Evolutionary conservation across 1,140 invertebrate genomes (phyloP), one percentile per base, ranked within the genome.

Genomic region (Asbolus verrucosus): DNA sequence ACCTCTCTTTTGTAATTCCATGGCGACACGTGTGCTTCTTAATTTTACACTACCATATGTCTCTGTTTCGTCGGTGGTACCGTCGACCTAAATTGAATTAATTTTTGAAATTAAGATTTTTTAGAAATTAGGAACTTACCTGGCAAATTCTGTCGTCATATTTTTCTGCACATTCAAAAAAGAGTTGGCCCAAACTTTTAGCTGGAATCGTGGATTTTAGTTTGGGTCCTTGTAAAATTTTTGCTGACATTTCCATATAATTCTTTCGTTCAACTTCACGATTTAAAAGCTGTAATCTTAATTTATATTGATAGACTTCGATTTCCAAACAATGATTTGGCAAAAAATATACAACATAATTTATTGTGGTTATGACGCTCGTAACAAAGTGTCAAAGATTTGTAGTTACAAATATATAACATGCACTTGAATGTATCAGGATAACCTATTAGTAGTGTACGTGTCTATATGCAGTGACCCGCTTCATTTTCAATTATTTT

Each of bases 71-170:
- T 54, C 46, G n/a, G 18, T 6, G 13, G 24, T 21, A 5, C 14
- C 46, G 8, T 54, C 21, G 24, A 54, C 27, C 46, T 54, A 46
- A 46, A 21, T 46, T 46, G 3, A n/a, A n/a, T n/a, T n/a, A n/a
- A n/a, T n/a, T n/a, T n/a, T n/a, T n/a, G n/a, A n/a, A n/a, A n/a
- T n/a, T 19, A 3, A 27, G 24, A 27, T 27, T 27, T 27, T 27
- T 27, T 8, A 27, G 3, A 8, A 27, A 8, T 27, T 27, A n/a
- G n/a, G 24, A 38, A 67, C 41, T 30, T 69, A 75, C 73, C 38
- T 75, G 73, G 8, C 67, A 63, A 18, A 74, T 59, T 19, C 60
- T 69, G 50, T 70, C 30, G 15, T 30, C 68, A 33, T 71, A 41
- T 21, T 63, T 71, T 65, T 70, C 33, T 0, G 33, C 13, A 14